Evolutionary conservation across 2,888 invertebrate genomes (phyloP).

Genomic region (Electrophaes corylata): DNA sequence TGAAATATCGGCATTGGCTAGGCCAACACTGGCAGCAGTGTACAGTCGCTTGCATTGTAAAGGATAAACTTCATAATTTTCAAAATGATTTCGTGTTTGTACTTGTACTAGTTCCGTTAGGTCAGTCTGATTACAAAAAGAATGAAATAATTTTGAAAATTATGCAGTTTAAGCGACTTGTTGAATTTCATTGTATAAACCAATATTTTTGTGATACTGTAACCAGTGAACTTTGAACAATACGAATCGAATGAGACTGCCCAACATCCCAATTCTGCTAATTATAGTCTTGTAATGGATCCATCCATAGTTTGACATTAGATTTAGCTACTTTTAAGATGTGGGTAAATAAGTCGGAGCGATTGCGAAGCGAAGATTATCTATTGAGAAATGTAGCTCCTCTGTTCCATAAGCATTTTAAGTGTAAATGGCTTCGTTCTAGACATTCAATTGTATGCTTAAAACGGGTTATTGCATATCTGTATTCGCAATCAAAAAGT

Average conservation of each 20-base stretch:
- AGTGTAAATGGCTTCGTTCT: no score
- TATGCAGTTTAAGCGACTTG: not conserved
- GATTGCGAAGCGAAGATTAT: not conserved
- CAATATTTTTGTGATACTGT: conserved; percentile 55
- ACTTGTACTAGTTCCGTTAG: no score
- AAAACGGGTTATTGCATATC: no score
- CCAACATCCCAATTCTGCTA: conserved; percentile 62
- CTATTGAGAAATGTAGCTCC: not conserved
- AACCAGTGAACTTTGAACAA: conserved; percentile 77
- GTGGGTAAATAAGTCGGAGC: conserved; percentile 11
- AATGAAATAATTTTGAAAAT: not conserved
- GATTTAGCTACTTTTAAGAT: conserved; percentile 56
- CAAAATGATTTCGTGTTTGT: not conserved
- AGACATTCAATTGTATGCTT: no score
- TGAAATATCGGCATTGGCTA: not conserved
- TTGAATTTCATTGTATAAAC: conserved; percentile 16
- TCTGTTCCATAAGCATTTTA: not conserved
- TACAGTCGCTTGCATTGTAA: not conserved
- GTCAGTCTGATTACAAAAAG: no score
- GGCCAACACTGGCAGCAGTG: not conserved
- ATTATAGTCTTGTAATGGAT: conserved; percentile 63
- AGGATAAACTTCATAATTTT: not conserved
- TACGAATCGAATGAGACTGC: conserved; percentile 63
- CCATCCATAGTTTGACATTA: conserved; percentile 74
- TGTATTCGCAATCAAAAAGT: no score